Evolutionary conservation across 2,113 vertebrate genomes (phyloP).

Genomic region (Laterallus jamaicensis): DNA sequence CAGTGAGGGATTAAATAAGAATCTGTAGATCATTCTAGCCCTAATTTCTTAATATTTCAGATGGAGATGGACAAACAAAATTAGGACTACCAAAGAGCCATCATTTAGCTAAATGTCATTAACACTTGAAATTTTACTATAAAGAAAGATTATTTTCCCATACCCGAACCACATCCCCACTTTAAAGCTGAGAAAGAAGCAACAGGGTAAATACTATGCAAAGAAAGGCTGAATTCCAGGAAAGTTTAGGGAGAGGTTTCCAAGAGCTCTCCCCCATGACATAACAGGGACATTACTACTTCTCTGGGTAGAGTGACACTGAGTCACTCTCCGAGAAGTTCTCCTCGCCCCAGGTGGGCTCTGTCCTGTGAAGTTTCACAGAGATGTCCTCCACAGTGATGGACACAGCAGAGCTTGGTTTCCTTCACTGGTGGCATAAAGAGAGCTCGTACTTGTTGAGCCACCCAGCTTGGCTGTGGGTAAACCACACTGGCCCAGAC

Average conservation of each 20-base stretch:
- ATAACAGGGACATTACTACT: not conserved
- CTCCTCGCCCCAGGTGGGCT: rapidly evolving
- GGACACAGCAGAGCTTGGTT: not conserved
- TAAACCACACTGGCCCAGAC: not conserved
- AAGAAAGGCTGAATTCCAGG: not conserved
- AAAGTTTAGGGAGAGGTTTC: not conserved
- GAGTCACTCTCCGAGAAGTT: not conserved
- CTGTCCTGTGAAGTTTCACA: not conserved
- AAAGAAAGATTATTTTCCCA: not conserved
- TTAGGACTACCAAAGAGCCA: not conserved
- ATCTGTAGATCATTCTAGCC: not conserved
- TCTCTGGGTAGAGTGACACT: not conserved
- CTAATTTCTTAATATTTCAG: not conserved
- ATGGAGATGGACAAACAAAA: not conserved
- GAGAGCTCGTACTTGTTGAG: not conserved
- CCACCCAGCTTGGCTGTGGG: not conserved
- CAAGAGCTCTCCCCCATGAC: not conserved
- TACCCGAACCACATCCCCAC: not conserved
- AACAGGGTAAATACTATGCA: not conserved
- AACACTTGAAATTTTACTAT: not conserved
- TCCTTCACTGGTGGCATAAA: not conserved
- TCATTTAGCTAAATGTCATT: not conserved
- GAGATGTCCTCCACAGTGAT: not conserved
- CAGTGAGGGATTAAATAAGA: not conserved
- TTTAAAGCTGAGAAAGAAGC: not conserved